phyloP scores from a whole-genome alignment of 2,888 invertebrate species.

The Coleophora flavipennella region DNA sequence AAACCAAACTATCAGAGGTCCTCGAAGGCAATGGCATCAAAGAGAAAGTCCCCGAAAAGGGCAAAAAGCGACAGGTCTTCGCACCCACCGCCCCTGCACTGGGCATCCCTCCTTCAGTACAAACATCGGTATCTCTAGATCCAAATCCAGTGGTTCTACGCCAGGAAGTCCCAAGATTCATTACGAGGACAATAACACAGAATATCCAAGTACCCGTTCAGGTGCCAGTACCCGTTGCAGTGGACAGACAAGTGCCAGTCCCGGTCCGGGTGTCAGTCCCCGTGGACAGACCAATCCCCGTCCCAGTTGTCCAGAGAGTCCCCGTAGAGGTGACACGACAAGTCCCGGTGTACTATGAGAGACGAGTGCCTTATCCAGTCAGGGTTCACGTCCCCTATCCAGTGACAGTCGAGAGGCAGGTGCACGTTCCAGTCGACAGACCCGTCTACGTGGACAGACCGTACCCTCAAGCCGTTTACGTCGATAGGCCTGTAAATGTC shows the following conservation, averaged over 20 bases:
- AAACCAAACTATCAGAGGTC: constrained; percentile 45
- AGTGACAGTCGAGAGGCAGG: constrained; percentile 70
- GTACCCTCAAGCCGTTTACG: constrained; percentile 69
- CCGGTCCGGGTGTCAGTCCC: constrained; percentile 66
- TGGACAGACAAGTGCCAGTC: constrained; percentile 44
- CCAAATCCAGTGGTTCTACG: constrained; percentile 60
- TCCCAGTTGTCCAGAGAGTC: constrained; percentile 66
- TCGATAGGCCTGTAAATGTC: constrained; percentile 73
- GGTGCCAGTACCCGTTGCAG: constrained; percentile 32
- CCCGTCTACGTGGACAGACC: constrained; percentile 75
- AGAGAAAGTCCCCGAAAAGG: constrained; percentile 41
- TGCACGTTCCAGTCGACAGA: constrained; percentile 72
- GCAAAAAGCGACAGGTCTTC: constrained; percentile 46
- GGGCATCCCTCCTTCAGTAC: constrained; percentile 30
- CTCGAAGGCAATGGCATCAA: constrained; percentile 48
- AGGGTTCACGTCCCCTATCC: constrained; percentile 74
- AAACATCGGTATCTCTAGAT: constrained; percentile 49
- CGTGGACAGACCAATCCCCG: constrained; percentile 58
- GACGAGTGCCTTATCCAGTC: constrained; percentile 62
- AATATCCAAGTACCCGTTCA: constrained; percentile 44
- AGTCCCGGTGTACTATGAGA: constrained; percentile 63
- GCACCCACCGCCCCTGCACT: constrained; percentile 20
- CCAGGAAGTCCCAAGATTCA: constrained; percentile 58
- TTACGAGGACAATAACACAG: constrained; percentile 59
- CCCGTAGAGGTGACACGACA: constrained; percentile 65